Evolutionary conservation across 2,888 invertebrate species (phyloP).

Genomic region (Unio pictorum): DNA sequence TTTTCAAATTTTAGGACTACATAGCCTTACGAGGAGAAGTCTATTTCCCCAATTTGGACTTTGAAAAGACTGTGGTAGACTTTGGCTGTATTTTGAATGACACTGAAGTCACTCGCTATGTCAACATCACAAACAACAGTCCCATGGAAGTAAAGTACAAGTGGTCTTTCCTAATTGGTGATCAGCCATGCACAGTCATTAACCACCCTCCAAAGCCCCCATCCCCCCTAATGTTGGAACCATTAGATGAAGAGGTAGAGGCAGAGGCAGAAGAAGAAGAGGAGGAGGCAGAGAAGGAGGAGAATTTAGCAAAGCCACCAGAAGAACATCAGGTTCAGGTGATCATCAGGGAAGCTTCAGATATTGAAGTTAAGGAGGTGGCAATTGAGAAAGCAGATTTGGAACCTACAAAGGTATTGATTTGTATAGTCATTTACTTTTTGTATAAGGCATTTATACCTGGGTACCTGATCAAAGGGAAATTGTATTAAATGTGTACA

Average conservation of each 20-base stretch:
- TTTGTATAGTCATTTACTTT: background rate
- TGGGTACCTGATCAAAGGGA: no score
- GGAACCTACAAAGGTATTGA: slow-evolving; percentile 37
- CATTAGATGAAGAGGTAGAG: slow-evolving; percentile 20
- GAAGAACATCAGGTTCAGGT: slow-evolving; percentile 13
- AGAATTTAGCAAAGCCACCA: slow-evolving; percentile 38
- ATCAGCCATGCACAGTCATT: slow-evolving; percentile 57
- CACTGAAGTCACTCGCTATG: slow-evolving; percentile 71
- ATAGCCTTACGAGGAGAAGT: slow-evolving; percentile 78
- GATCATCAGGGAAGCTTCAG: slow-evolving; percentile 4
- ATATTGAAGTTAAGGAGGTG: slow-evolving; percentile 26
- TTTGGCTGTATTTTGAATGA: slow-evolving; percentile 78
- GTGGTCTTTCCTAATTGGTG: slow-evolving; percentile 70
- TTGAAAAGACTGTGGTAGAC: slow-evolving; percentile 76
- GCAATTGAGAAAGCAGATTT: slow-evolving; percentile 43
- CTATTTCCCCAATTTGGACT: slow-evolving; percentile 80
- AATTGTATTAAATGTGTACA: no score
- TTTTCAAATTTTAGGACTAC: slow-evolving; percentile 75
- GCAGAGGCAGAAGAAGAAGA: slow-evolving; percentile 15
- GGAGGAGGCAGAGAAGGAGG: slow-evolving; percentile 17
- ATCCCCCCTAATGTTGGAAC: slow-evolving; percentile 28
- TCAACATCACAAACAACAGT: slow-evolving; percentile 75
- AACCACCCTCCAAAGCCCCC: slow-evolving; percentile 32
- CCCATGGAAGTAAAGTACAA: slow-evolving; percentile 74
- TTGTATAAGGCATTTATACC: no score